Percentiles rank a stretch among this genome's conserved stretches.
These are phyloP conservation scores for Tarsius wallacei DNA, from an alignment of 2,797 vertebrate species.

Conservation along the genomic window DNA sequence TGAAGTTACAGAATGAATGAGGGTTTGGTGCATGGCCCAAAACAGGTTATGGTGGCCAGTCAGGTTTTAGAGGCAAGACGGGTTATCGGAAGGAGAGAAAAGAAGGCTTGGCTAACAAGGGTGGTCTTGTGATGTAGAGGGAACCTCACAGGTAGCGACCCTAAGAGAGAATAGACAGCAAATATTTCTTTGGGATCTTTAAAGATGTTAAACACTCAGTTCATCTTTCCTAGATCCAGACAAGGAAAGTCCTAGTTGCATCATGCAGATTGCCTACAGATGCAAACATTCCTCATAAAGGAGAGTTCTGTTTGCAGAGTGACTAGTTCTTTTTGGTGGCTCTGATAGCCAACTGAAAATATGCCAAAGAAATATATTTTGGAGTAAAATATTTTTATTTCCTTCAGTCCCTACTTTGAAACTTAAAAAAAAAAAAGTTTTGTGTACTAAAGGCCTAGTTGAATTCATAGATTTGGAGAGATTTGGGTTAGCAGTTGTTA, in stretches of 20 bases:
- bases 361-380: neutral
- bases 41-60: neutral
- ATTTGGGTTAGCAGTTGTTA: neutral
- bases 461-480: neutral
- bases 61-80: neutral
- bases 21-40: neutral
- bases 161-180: neutral
- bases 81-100: neutral
- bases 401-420: neutral
- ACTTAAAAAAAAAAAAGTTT: neutral
- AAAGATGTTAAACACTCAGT: neutral
- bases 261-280: neutral
- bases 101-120: neutral
- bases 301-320: neutral
- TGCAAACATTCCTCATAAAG: neutral
- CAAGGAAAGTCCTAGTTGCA: neutral
- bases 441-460: neutral
- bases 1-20: neutral
- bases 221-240: neutral
- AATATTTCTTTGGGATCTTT: neutral
- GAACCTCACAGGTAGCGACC: neutral
- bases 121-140: neutral
- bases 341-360: neutral
- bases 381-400: neutral
- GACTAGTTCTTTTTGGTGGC: neutral